Conservation (phyloP, 2,797 vertebrate genomes). For the Urophycis tenuis region DNA sequence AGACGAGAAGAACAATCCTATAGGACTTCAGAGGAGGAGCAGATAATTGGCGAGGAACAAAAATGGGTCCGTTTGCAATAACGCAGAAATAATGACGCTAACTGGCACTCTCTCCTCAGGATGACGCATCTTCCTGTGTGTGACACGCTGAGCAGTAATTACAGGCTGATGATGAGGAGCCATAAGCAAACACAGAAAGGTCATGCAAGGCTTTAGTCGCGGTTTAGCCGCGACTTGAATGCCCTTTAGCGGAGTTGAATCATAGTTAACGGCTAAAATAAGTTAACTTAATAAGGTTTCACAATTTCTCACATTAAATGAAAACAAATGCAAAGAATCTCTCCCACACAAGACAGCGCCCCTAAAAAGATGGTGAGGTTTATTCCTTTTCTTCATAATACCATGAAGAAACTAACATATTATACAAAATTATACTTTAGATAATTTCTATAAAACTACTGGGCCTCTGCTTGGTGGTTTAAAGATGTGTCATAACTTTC, state of each 20-base stretch:
- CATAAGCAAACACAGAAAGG: conserved; percentile 1
- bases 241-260: not conserved
- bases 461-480: not conserved
- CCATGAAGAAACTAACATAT: not conserved
- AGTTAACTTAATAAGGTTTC: not conserved
- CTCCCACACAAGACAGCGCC: not conserved
- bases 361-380: not conserved
- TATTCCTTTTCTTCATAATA: not conserved
- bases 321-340: not conserved
- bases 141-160: not conserved
- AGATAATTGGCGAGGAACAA: not conserved
- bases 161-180: not conserved
- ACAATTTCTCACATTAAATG: not conserved
- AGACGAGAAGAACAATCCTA: not conserved
- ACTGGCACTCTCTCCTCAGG: not conserved
- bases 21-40: not conserved
- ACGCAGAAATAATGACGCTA: not conserved
- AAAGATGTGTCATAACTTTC: not conserved
- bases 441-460: too few species aligned
- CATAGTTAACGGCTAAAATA: not conserved
- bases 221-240: not conserved
- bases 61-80: not conserved
- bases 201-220: not conserved
- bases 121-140: not conserved
- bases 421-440: not conserved